Conservation (phyloP, 2,113 vertebrate genomes). For the Platycercus adscitus region DNA sequence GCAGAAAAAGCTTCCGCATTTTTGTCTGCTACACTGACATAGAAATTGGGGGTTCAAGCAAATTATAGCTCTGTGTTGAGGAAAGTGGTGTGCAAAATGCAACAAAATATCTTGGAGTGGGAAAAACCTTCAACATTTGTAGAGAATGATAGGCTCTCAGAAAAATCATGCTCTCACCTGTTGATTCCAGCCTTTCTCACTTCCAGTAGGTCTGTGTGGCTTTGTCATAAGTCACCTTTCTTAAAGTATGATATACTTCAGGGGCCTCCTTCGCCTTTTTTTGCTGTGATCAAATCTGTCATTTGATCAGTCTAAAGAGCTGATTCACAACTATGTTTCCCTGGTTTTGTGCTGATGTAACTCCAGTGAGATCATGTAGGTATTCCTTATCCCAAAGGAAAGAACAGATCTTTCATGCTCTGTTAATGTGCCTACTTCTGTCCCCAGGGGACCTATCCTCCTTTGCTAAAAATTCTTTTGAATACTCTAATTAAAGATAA, state of each 20-base stretch:
- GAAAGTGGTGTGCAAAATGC: neutral
- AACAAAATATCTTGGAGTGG: neutral
- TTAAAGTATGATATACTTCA: neutral
- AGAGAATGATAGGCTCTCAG: neutral
- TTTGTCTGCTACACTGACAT: neutral
- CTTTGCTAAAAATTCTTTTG: conserved; percentile 37
- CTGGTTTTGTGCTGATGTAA: neutral
- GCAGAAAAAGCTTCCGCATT: neutral
- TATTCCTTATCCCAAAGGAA: conserved; percentile 5
- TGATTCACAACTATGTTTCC: neutral
- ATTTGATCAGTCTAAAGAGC: neutral
- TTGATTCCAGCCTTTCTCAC: neutral
- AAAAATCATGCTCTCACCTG: neutral
- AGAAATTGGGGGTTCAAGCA: neutral
- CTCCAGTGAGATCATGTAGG: conserved; percentile 9
- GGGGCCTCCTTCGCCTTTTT: neutral
- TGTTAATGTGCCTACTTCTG: neutral
- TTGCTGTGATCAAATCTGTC: neutral
- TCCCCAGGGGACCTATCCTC: neutral
- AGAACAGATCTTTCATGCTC: conserved; percentile 11
- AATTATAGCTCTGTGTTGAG: neutral
- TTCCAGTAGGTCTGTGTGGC: neutral
- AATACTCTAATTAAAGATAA: conserved; percentile 50
- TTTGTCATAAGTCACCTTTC: neutral
- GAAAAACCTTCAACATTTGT: neutral